Evolutionary conservation across 2,888 invertebrate species (phyloP), one percentile per base, ranked within the genome.

Genomic region (Cremastobaeus sp.): DNA sequence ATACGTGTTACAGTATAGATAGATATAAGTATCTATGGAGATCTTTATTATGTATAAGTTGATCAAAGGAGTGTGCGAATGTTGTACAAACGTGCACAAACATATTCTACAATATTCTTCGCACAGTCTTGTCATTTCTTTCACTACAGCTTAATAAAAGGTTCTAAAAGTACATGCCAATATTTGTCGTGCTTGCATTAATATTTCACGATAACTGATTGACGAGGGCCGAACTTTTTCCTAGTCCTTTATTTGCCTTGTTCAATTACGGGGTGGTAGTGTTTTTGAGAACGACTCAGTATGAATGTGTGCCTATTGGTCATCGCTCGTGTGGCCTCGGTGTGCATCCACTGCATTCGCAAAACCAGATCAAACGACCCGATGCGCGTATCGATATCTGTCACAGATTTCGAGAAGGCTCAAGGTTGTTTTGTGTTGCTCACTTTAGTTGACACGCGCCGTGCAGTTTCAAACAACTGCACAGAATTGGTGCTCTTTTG

Each of bases 261-360:
- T 15, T 34, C 32, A 50, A 59, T 37, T 11, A 60, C 45, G 20
- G 45, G 34, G 48, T 17, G 59, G 37, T 18, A 15, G 35, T 52
- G 45, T 37, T 48, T 55, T 60, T 45, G 72, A 70, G 35, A 35
- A 65, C 60, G 78, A 79, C 79, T 79, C 77, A 64, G 78, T 82
- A 82, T 81, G 79, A 86, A 84, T 85, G 86, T 86, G 86, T 87
- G 87, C 84, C 86, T 86, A 83, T 79, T 82, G 80, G 80, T 84
- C 77, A 83, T 81, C 76, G 73, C 77, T 71, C 14, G 18, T 39
- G 32, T 74, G 73, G 80, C 77, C 83, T 81, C 75, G 79, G 79
- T 82, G 78, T 81, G 81, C 83, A 84, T 85, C 85, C 85, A 86
- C 87, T 88, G 87, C 85, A 85, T 82, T 81, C 80, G 86, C 87